These are phyloP conservation scores for Mungos mungo DNA, from an alignment of 2,113 vertebrate genomes.

Conservation along the genomic window DNA sequence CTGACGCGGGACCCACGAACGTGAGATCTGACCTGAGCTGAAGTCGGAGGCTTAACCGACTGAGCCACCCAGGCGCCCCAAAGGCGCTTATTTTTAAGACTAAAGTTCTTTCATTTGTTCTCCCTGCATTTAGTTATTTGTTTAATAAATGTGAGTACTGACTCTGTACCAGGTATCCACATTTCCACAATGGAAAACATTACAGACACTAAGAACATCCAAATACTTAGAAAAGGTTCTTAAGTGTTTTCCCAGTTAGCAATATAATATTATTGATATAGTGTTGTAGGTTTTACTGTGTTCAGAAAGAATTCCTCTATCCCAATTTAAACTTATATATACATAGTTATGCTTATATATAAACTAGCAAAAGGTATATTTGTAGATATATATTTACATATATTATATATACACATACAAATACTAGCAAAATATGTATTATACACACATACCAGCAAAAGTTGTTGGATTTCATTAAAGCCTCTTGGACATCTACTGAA, in stretches of 20 bases:
- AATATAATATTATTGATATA: slow-evolving; percentile 31
- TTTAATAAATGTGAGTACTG: neutral
- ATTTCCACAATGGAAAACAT: neutral
- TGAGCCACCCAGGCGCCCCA: too few species aligned
- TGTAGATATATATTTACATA: neutral
- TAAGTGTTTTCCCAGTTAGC: neutral
- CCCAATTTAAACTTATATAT: neutral
- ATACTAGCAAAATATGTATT: neutral
- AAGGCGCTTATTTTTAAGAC: neutral
- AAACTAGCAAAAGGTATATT: neutral
- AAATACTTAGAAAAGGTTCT: slow-evolving; percentile 2
- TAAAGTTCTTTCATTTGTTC: neutral
- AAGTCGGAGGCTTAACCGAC: too few species aligned
- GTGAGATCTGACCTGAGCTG: too few species aligned
- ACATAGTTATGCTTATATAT: neutral
- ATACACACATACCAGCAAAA: neutral
- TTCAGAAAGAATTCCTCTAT: neutral
- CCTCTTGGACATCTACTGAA: neutral
- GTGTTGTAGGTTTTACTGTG: neutral
- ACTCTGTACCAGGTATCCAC: neutral
- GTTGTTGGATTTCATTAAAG: slow-evolving; percentile 7
- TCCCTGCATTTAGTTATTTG: neutral
- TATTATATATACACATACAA: neutral
- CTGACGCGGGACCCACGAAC: too few species aligned
- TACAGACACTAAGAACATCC: neutral